Percentiles rank a stretch among this genome's conserved stretches.
These are phyloP conservation scores for Prinia subflava DNA, from an alignment of 2,113 vertebrate genomes.

Conservation along the genomic window DNA sequence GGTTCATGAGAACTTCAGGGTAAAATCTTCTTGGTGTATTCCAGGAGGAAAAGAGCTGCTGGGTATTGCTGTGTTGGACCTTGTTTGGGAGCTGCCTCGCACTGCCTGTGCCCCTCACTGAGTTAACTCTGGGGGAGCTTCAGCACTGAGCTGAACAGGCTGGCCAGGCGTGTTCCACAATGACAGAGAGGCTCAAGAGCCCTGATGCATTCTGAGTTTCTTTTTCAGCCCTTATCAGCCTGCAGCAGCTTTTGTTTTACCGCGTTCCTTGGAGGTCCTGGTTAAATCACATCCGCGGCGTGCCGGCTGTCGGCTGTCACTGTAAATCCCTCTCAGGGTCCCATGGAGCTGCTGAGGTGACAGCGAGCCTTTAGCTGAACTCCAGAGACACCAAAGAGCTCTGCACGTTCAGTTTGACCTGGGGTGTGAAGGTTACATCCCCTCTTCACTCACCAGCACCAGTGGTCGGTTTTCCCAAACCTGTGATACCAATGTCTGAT, in stretches of 20 bases:
- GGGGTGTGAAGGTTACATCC: background rate
- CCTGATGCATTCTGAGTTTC: background rate
- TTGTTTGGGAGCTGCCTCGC: background rate
- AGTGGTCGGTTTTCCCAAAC: background rate
- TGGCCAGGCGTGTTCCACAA: background rate
- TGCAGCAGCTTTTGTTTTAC: background rate
- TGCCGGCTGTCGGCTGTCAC: background rate
- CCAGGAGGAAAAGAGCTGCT: background rate
- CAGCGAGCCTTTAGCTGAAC: background rate
- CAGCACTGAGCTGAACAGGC: background rate
- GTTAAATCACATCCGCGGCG: background rate
- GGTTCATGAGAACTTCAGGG: background rate
- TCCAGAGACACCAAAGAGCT: background rate
- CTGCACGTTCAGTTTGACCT: background rate
- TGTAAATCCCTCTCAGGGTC: background rate
- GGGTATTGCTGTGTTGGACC: background rate
- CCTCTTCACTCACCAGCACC: background rate
- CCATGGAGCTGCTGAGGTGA: background rate
- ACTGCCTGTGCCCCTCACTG: background rate
- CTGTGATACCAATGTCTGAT: background rate
- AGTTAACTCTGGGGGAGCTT: background rate
- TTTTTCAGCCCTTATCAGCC: background rate
- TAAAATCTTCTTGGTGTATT: background rate
- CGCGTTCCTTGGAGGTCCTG: background rate
- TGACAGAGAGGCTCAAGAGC: background rate